A percentile compares a stretch with the other conserved stretches of the same genome.
phyloP scores from a whole-genome alignment of 2,113 vertebrate genomes.

The Alosa alosa region DNA sequence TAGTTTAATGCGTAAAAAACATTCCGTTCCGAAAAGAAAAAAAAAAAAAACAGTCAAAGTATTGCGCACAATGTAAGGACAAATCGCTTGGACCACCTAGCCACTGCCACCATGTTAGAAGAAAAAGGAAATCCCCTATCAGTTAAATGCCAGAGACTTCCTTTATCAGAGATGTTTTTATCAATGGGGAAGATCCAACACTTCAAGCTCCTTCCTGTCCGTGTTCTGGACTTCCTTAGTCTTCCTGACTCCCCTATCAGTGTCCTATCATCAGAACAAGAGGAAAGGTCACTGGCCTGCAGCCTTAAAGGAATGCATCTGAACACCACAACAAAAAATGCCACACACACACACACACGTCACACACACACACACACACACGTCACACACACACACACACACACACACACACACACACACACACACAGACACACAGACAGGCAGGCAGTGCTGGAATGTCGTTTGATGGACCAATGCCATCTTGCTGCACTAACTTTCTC shows the following conservation, averaged over 20 bases:
- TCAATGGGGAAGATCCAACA: constrained; percentile 55
- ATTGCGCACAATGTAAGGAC: not conserved
- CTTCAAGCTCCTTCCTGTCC: constrained; percentile 64
- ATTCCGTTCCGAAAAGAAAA: not conserved
- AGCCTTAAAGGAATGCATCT: constrained; percentile 48
- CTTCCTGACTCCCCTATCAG: constrained; percentile 62
- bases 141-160: constrained; percentile 60
- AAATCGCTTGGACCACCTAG: not conserved
- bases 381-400: not conserved
- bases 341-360: constrained; percentile 5
- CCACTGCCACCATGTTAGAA: not conserved
- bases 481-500: not conserved
- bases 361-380: not conserved
- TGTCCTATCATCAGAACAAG: constrained; percentile 58
- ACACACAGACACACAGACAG: not conserved
- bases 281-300: constrained; percentile 60
- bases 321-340: constrained; percentile 34
- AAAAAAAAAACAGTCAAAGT: not conserved
- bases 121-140: constrained; percentile 9
- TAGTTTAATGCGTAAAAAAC: not conserved
- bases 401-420: not conserved
- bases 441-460: constrained; percentile 43
- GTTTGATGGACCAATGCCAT: constrained; percentile 43
- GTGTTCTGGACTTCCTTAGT: constrained; percentile 65
- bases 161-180: constrained; percentile 60